Percentiles rank a stretch among this genome's conserved stretches.
phyloP scores from a whole-genome alignment of 2,888 invertebrate genomes.

The Podabrus alpinus region DNA sequence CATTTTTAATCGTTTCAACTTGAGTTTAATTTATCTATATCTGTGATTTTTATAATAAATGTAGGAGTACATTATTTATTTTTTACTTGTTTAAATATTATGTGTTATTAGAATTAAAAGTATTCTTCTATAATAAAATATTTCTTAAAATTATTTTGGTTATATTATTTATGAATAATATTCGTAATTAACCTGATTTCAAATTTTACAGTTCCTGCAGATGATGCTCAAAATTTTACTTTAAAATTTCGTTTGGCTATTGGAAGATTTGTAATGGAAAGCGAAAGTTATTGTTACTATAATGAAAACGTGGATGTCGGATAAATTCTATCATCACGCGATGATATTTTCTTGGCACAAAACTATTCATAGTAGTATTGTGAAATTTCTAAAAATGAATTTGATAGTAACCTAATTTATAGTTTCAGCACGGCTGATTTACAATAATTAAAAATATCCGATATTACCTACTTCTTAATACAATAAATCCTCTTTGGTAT shows the following conservation, averaged over 20 bases:
- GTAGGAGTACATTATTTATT: slow-evolving; percentile 21
- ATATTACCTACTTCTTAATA: too few relatives aligned
- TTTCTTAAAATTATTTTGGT: not conserved
- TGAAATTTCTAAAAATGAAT: not conserved
- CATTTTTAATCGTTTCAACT: slow-evolving; percentile 17
- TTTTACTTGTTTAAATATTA: slow-evolving; percentile 6
- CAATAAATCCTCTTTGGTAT: too few relatives aligned
- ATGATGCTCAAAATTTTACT: not conserved
- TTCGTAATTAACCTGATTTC: not conserved
- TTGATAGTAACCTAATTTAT: not conserved
- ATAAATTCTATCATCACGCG: not conserved
- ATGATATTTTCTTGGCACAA: not conserved
- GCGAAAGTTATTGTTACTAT: not conserved
- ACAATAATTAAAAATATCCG: too few relatives aligned
- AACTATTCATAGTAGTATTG: not conserved
- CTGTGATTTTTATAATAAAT: slow-evolving; percentile 27
- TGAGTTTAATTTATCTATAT: slow-evolving; percentile 12
- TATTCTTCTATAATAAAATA: not conserved
- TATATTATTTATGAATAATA: too few relatives aligned
- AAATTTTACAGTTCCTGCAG: not conserved
- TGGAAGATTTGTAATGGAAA: not conserved
- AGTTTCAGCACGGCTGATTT: not conserved
- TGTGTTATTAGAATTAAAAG: not conserved
- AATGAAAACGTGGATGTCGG: not conserved
- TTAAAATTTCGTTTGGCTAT: not conserved